Conservation (phyloP, 2,113 vertebrate genomes). For the Micronycteris hirsuta region DNA sequence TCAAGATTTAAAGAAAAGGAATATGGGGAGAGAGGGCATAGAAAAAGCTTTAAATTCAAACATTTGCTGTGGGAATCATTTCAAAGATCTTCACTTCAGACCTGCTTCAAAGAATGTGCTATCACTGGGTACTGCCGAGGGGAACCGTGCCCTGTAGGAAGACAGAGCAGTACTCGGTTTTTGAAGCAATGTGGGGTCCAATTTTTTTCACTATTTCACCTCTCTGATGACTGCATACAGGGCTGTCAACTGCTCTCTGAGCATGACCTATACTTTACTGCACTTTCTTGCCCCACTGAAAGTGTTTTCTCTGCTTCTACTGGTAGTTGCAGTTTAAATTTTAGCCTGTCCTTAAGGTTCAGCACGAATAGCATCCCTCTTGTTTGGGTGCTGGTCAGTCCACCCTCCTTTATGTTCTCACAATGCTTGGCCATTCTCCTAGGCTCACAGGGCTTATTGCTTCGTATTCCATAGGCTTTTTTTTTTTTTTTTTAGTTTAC, state of each 20-base stretch:
- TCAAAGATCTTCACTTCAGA: not conserved
- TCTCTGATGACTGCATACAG: not conserved
- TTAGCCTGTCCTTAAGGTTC: not conserved
- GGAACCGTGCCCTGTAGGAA: not conserved
- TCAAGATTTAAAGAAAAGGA: constrained; percentile 48
- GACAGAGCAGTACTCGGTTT: not conserved
- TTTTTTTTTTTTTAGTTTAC: not conserved
- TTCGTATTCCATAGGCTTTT: not conserved
- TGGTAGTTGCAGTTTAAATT: not conserved
- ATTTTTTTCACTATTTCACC: not conserved
- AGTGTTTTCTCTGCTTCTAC: not conserved
- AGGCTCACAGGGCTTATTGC: not conserved
- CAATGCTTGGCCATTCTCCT: not conserved
- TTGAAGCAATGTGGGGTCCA: not conserved
- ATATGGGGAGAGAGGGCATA: constrained; percentile 31
- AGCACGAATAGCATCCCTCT: not conserved
- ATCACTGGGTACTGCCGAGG: not conserved
- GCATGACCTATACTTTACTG: not conserved
- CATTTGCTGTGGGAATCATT: constrained; percentile 59
- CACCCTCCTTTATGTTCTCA: not conserved
- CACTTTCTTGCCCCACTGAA: not conserved
- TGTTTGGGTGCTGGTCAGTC: not conserved
- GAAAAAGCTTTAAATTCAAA: constrained; percentile 45
- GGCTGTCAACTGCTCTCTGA: not conserved
- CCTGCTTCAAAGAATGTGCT: not conserved